These are phyloP conservation scores for Ciconia boyciana DNA, from an alignment of 2,113 vertebrate species.

Conservation along the genomic window DNA sequence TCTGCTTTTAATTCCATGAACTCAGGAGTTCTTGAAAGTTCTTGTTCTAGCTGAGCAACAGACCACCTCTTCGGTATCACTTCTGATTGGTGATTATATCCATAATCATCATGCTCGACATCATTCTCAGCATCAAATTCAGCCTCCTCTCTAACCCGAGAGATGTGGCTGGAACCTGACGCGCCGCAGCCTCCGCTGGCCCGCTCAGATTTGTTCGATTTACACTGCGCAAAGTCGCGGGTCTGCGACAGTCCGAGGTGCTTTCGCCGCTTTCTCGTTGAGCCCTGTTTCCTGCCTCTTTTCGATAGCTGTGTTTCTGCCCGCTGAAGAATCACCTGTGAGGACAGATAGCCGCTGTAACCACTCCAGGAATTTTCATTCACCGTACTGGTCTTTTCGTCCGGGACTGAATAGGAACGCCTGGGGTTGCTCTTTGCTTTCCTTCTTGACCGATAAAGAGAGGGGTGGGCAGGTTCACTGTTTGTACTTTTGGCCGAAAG, in stretches of 20 bases:
- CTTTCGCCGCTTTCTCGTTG: conserved; percentile 45
- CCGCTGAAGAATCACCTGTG: conserved; percentile 32
- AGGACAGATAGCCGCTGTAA: conserved; percentile 57
- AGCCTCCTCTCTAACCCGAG: conserved; percentile 3
- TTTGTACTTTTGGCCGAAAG: conserved; percentile 78
- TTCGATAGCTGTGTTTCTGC: conserved; percentile 29
- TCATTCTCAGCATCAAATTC: conserved; percentile 31
- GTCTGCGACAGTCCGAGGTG: conserved; percentile 57
- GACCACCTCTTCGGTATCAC: conserved; percentile 52
- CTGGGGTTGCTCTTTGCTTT: conserved; percentile 69
- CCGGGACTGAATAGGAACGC: conserved; percentile 17
- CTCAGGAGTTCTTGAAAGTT: not conserved
- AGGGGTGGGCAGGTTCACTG: conserved; percentile 39
- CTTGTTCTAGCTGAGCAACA: conserved; percentile 27
- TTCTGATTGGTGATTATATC: not conserved
- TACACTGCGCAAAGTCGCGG: not conserved
- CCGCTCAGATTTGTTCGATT: conserved; percentile 7
- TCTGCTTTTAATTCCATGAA: conserved; percentile 78
- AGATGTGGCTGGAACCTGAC: not conserved
- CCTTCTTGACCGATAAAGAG: conserved; percentile 66
- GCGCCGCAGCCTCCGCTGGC: not conserved
- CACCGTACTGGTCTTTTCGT: conserved; percentile 21
- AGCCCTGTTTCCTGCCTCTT: conserved; percentile 59
- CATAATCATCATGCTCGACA: not conserved
- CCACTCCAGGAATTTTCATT: conserved; percentile 65